Evolutionary conservation across 37 sponge, comb jelly and placozoan genomes (phyloP).

Genomic region (Agelas oroides): DNA sequence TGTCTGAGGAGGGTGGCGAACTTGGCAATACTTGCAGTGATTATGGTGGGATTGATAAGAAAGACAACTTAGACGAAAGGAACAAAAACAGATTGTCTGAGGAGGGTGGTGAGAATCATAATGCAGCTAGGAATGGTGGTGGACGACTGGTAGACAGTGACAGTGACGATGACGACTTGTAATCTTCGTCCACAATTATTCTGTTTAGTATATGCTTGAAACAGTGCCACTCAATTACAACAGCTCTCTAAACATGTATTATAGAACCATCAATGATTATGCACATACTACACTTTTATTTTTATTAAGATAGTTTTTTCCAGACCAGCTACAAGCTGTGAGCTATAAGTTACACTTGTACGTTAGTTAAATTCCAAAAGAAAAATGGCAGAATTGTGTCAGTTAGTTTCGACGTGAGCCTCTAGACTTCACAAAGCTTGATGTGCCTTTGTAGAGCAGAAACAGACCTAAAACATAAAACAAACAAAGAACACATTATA

Average conservation of each 20-base stretch:
- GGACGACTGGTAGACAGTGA: too few species aligned
- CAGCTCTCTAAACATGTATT: too few species aligned
- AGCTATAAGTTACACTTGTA: too few species aligned
- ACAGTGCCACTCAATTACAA: too few species aligned
- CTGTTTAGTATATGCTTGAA: too few species aligned
- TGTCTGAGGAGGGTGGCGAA: not conserved
- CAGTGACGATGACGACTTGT: not conserved
- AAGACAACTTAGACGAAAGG: too few species aligned
- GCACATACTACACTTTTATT: not conserved
- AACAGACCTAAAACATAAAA: conserved; percentile 18
- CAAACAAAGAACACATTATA: too few species aligned
- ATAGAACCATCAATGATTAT: not conserved
- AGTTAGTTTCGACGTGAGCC: not conserved
- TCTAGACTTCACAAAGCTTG: not conserved
- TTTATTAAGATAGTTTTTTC: not conserved
- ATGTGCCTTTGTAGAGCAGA: conserved; percentile 25
- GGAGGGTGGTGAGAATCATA: not conserved
- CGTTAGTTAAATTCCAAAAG: too few species aligned
- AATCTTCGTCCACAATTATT: too few species aligned
- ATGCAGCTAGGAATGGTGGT: not conserved
- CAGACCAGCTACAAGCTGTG: too few species aligned
- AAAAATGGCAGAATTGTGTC: too few species aligned
- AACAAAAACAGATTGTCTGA: not conserved
- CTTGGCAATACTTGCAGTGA: not conserved
- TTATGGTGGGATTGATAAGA: not conserved